These are phyloP conservation scores for Solea solea DNA, from an alignment of 2,113 vertebrate species.

Conservation along the genomic window DNA sequence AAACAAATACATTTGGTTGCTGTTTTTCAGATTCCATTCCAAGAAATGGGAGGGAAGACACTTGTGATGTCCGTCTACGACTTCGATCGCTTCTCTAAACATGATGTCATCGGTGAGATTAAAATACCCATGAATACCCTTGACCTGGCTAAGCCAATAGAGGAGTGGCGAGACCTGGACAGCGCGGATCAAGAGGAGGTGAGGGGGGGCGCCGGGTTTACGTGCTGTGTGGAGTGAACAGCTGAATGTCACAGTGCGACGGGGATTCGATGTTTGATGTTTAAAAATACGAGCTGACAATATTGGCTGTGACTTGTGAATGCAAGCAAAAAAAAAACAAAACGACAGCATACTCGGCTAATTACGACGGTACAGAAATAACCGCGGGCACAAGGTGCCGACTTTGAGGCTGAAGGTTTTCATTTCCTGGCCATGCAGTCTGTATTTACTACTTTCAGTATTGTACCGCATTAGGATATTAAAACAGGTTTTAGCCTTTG, in stretches of 20 bases:
- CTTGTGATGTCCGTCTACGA: conserved; percentile 97
- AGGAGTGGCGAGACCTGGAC: conserved; percentile 96
- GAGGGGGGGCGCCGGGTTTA: conserved; percentile 10
- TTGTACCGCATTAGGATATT: conserved; percentile 3
- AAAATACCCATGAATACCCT: conserved; percentile 96
- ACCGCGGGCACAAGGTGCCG: background rate
- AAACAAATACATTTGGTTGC: background rate
- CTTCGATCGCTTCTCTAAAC: conserved; percentile 98
- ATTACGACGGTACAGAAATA: conserved; percentile 14
- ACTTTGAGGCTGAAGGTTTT: conserved; percentile 5
- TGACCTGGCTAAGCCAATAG: conserved; percentile 94
- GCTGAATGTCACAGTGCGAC: no score
- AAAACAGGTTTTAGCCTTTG: conserved; percentile 30
- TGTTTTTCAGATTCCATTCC: conserved; percentile 90
- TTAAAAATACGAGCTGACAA: no score
- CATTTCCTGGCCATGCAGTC: background rate
- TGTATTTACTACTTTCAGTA: background rate
- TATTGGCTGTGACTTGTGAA: no score
- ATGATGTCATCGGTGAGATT: conserved; percentile 95
- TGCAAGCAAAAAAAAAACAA: no score
- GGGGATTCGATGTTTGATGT: no score
- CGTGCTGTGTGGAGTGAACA: no score
- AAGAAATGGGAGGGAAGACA: conserved; percentile 95
- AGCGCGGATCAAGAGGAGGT: conserved; percentile 97
- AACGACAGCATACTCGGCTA: background rate